These are phyloP conservation scores for Chirona hameri DNA, from an alignment of 2,888 invertebrate species.

Conservation along the genomic window DNA sequence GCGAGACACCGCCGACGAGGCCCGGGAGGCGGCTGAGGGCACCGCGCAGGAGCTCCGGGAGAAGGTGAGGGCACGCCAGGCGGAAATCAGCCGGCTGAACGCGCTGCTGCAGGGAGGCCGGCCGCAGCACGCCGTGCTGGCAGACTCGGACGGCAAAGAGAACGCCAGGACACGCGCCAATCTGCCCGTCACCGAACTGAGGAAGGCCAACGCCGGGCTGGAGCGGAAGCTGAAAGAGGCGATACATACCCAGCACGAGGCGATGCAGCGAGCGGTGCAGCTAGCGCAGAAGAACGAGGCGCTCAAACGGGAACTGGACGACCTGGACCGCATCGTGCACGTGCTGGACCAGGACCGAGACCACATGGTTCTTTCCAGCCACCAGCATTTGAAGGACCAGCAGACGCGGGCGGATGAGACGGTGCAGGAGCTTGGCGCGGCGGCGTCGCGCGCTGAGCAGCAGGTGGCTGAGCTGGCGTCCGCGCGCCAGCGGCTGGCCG, in stretches of 20 bases:
- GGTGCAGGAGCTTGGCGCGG: neutral
- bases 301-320: conserved; percentile 25
- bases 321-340: neutral
- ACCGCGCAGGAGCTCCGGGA: neutral
- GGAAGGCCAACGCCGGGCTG: neutral
- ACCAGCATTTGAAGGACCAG: neutral
- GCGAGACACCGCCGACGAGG: conserved; percentile 29
- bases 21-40: neutral
- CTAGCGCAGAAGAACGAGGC: conserved; percentile 30
- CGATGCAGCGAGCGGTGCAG: conserved; percentile 31
- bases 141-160: conserved; percentile 10
- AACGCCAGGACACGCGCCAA: conserved; percentile 10
- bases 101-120: conserved; percentile 1
- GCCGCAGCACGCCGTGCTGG: neutral
- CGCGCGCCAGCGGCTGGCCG: conserved; percentile 27
- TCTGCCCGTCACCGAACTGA: conserved; percentile 5
- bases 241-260: conserved; percentile 31
- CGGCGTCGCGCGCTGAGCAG: neutral
- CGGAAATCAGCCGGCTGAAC: neutral
- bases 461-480: conserved; percentile 30
- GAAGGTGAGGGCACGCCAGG: conserved; percentile 25
- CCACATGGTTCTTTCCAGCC: neutral
- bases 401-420: neutral
- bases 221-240: conserved; percentile 25
- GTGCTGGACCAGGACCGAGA: neutral